Conservation (phyloP, 2,888 invertebrate genomes). For the Luperina nickerlii region DNA sequence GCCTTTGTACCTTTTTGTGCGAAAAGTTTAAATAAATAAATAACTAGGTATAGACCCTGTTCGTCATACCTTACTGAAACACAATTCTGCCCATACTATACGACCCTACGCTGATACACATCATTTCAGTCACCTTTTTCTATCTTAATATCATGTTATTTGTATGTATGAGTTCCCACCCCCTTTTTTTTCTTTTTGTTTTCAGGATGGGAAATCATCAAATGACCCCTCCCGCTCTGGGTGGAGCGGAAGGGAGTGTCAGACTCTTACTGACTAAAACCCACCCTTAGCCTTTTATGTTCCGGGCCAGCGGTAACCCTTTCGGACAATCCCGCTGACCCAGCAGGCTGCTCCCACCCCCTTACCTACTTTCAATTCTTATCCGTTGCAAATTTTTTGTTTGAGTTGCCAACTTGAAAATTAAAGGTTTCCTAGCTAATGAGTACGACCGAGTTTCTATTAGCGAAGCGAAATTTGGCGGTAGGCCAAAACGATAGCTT, state of each 20-base stretch:
- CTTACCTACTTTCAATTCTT: neutral
- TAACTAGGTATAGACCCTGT: too few species aligned
- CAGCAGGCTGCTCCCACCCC: neutral
- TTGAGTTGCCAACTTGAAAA: conserved; percentile 39
- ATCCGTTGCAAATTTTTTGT: conserved; percentile 10
- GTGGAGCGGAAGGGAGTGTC: too few species aligned
- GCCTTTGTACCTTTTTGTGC: too few species aligned
- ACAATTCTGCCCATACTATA: neutral
- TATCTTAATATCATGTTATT: neutral
- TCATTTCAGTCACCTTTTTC: neutral
- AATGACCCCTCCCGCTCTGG: too few species aligned
- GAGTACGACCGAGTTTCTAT: conserved; percentile 33
- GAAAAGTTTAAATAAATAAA: too few species aligned
- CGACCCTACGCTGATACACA: neutral
- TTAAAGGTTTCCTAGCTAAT: conserved; percentile 52
- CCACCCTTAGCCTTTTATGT: too few species aligned
- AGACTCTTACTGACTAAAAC: too few species aligned
- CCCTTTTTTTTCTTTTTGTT: neutral
- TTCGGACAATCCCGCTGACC: too few species aligned
- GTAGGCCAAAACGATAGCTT: conserved; percentile 28
- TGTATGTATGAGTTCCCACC: neutral
- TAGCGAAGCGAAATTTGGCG: conserved; percentile 26
- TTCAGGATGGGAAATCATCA: too few species aligned
- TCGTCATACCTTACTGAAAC: neutral
- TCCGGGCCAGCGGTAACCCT: too few species aligned